Conservation (phyloP, 2,888 invertebrate genomes). For the Amiota communis region DNA sequence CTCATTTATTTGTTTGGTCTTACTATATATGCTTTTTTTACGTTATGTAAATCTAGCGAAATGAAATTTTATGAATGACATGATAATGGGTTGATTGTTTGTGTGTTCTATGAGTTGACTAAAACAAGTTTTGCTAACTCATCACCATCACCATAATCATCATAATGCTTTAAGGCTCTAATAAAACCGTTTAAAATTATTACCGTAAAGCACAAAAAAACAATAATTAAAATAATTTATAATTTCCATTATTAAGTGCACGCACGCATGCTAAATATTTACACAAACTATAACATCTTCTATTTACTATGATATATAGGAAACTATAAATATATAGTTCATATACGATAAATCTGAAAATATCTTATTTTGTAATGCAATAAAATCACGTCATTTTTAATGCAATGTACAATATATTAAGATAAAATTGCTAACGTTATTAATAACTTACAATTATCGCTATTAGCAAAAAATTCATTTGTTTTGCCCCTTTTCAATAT, state of each 20-base stretch:
- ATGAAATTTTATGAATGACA: background rate
- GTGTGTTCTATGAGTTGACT: background rate
- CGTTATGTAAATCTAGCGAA: background rate
- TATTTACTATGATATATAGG: too few relatives aligned
- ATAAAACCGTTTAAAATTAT: background rate
- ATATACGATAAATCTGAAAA: too few relatives aligned
- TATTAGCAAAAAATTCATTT: too few relatives aligned
- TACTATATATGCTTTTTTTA: background rate
- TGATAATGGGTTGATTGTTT: background rate
- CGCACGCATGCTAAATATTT: background rate
- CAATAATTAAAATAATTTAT: background rate
- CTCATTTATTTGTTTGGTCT: background rate
- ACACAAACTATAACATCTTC: background rate
- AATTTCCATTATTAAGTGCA: background rate
- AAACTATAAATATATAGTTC: too few relatives aligned
- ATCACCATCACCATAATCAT: background rate
- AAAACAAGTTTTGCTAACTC: background rate
- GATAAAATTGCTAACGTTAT: too few relatives aligned
- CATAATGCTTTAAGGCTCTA: too few relatives aligned
- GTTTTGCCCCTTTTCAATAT: too few relatives aligned
- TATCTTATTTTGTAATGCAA: too few relatives aligned
- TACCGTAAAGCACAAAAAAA: background rate
- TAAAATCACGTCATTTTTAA: too few relatives aligned
- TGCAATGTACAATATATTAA: too few relatives aligned
- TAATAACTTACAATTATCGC: too few relatives aligned